phyloP scores from a whole-genome alignment of 2,797 vertebrate genomes.

The Mus minutoides region DNA sequence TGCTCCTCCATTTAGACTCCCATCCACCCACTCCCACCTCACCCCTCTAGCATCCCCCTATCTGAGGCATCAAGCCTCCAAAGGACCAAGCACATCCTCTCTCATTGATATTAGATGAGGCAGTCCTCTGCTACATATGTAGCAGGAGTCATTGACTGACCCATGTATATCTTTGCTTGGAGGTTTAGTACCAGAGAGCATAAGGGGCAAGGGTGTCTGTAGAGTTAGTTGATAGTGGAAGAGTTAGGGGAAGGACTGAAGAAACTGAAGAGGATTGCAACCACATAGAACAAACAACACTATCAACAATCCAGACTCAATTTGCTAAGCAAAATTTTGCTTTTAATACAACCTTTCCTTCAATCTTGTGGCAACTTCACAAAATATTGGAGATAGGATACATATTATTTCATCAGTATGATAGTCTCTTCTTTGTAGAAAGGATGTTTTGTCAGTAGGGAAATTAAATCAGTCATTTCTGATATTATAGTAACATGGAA shows the following conservation, averaged over 20 bases:
- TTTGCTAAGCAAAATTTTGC: neutral
- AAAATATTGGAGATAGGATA: neutral
- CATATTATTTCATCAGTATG: neutral
- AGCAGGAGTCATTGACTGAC: neutral
- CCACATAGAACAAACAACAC: neutral
- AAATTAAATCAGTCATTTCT: neutral
- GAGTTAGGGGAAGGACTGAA: neutral
- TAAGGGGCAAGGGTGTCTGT: accelerated
- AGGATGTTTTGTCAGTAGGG: neutral
- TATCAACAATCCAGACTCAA: neutral
- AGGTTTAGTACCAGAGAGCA: neutral
- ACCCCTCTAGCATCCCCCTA: neutral
- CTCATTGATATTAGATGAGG: neutral
- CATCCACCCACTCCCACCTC: neutral
- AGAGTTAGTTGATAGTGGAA: neutral
- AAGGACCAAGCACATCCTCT: neutral
- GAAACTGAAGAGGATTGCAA: neutral
- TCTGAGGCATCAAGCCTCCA: neutral
- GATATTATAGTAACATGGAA: neutral
- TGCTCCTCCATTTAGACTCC: neutral
- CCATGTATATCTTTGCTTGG: neutral
- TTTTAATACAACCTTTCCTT: neutral
- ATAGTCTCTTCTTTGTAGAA: neutral
- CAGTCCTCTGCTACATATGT: neutral
- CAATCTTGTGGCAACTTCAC: neutral